Evolutionary conservation across 2,888 invertebrate genomes (phyloP), one percentile per base, ranked within the genome.

Genomic region (Azorinus chamasolen): DNA sequence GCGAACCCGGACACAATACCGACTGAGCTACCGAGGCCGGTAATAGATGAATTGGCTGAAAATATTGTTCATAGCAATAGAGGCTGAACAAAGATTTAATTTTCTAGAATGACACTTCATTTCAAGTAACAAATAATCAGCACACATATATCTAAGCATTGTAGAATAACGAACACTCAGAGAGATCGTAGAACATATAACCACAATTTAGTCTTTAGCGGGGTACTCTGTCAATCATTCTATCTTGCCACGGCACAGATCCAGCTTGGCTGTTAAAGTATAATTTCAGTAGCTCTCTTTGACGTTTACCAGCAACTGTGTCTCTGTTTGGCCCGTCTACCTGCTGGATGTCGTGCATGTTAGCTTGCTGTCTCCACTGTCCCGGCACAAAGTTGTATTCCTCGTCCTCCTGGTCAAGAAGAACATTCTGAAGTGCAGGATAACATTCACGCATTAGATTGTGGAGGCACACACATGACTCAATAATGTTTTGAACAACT

Each of bases 211-310:
- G n/a, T n/a, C n/a, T n/a, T n/a, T n/a, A n/a, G n/a, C n/a, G n/a
- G n/a, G n/a, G n/a, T n/a, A n/a, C n/a, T n/a, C n/a, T n/a, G n/a
- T n/a, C n/a, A n/a, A 83, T 46, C 76, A 83, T 83, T 14, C 58
- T 46, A 27, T 79, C 68, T 53, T 83, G 82, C 78, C 83, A 83
- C 10, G 83, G 73, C n/a, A 83, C 83, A 32, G 73, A 77, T 16
- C 83, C 80, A 16, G 68, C 76, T 14, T 68, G 68, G 37, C 53
- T 62, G 48, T 68, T 76, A 45, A 83, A 75, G 55, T 83, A 83
- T 24, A 58, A 46, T 37, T 50, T 69, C 1, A 73, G 57, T 51
- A 81, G 72, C 25, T 83, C 69, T 41, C 83, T 63, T 48, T 77
- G 57, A 20, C 62, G 25, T 51, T 84, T 83, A 6, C 57, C 83